Evolutionary conservation across 2,888 invertebrate species (phyloP).

Genomic region (Acrobasis repandana): DNA sequence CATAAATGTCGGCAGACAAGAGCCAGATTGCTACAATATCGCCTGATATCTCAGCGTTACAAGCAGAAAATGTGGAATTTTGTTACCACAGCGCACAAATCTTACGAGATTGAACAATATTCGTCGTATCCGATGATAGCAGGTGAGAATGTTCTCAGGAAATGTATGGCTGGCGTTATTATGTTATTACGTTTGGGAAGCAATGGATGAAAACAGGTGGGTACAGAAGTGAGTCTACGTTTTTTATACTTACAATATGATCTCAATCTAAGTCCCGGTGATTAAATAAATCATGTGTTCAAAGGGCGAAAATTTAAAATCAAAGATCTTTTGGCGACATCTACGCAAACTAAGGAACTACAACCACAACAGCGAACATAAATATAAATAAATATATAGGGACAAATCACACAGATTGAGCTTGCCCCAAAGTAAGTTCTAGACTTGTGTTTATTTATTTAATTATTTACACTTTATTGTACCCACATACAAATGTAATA

Average conservation of each 20-base stretch:
- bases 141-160: conserved; percentile 8
- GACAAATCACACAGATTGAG: no score
- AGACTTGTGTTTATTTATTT: no score
- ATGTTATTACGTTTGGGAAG: conserved; percentile 14
- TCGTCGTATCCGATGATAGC: conserved; percentile 5
- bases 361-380: no score
- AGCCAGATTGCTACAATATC: not conserved
- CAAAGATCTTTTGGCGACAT: no score
- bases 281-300: no score
- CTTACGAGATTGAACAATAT: conserved; percentile 20
- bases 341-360: no score
- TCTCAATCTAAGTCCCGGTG: not conserved
- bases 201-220: not conserved
- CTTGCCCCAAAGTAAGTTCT: no score
- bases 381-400: no score
- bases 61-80: conserved; percentile 3
- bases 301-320: no score
- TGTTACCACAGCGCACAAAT: conserved; percentile 22
- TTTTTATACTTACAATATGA: no score
- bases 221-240: not conserved
- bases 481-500: no score
- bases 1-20: not conserved
- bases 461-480: no score
- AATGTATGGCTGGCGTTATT: conserved; percentile 13
- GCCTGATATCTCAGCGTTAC: not conserved